Percentiles rank a stretch among this genome's conserved stretches.
Conservation (phyloP, 2,888 invertebrate genomes). For the Meghimatium bilineatum region DNA sequence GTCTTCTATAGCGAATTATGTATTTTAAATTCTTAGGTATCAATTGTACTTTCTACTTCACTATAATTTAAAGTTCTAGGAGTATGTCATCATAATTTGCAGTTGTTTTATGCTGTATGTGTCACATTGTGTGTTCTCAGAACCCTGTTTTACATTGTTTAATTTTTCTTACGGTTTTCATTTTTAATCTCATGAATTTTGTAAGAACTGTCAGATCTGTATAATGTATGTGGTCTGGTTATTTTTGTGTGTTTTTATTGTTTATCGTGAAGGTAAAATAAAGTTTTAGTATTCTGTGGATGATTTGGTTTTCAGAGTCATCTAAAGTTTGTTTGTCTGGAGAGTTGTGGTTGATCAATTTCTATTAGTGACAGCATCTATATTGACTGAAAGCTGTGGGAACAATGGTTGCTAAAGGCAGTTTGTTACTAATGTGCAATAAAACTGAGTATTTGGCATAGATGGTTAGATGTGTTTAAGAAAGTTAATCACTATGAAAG, state of each 20-base stretch:
- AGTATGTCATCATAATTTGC: not conserved
- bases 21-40: not conserved
- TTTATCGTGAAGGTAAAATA: conserved; percentile 12
- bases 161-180: not conserved
- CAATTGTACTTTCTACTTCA: not conserved
- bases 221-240: not conserved
- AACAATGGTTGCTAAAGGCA: too few species aligned
- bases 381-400: not conserved
- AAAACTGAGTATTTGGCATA: too few species aligned
- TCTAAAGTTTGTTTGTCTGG: not conserved
- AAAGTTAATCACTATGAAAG: too few species aligned
- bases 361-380: not conserved
- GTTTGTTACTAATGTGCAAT: too few species aligned
- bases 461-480: too few species aligned
- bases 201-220: not conserved
- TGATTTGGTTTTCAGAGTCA: conserved; percentile 22
- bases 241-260: not conserved
- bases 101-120: not conserved
- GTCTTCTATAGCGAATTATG: not conserved
- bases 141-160: not conserved
- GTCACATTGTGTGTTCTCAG: not conserved
- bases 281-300: conserved; percentile 21
- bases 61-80: not conserved
- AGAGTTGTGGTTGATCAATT: not conserved
- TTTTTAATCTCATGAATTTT: not conserved